Percentiles rank a stretch among this genome's conserved stretches.
These are phyloP conservation scores for Aleadryas rufinucha DNA, from an alignment of 2,113 vertebrate species.

Conservation along the genomic window DNA sequence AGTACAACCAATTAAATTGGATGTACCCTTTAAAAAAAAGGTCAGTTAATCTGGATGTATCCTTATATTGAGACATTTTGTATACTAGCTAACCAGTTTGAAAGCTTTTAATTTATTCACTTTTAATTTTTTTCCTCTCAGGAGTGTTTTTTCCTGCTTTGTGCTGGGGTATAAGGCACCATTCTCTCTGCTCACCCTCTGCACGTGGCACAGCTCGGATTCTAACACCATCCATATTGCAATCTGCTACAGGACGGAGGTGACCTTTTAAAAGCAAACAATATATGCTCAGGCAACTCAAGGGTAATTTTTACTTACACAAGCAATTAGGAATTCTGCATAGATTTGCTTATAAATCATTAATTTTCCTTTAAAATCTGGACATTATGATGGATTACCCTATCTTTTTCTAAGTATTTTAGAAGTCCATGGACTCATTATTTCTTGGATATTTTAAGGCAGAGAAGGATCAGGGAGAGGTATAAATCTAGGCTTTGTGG, in stretches of 20 bases:
- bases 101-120: not conserved
- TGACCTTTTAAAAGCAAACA: not conserved
- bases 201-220: accelerated
- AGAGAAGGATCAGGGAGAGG: not conserved
- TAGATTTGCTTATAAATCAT: not conserved
- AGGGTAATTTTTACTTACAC: not conserved
- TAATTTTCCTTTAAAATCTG: not conserved
- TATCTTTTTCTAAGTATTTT: not conserved
- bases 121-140: not conserved
- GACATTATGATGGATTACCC: not conserved
- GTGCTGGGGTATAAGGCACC: not conserved
- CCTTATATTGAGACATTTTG: not conserved
- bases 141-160: not conserved
- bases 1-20: not conserved
- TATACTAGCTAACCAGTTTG: not conserved
- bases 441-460: not conserved
- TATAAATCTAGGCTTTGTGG: accelerated
- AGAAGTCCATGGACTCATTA: not conserved
- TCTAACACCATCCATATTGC: not conserved
- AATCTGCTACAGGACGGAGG: not conserved
- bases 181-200: not conserved
- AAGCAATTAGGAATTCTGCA: not conserved
- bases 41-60: not conserved
- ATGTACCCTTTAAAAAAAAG: not conserved
- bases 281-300: not conserved